Conservation (phyloP, 2,797 vertebrate species). For the Anisognathus igniventris region DNA sequence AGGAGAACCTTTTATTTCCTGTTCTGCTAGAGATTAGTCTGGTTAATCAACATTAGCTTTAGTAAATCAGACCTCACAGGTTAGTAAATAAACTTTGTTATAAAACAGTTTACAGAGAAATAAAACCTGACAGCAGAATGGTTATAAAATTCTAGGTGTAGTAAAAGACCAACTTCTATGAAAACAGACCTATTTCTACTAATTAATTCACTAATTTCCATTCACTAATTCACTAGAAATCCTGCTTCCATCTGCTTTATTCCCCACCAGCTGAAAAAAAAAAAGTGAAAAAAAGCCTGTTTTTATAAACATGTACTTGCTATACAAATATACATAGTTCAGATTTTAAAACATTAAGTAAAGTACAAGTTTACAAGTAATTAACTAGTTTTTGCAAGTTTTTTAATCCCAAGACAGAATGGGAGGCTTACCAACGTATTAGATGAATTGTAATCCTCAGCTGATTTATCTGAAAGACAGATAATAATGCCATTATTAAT, state of each 20-base stretch:
- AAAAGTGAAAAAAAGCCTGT: neutral
- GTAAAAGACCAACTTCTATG: neutral
- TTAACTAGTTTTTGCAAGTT: neutral
- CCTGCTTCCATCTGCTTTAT: neutral
- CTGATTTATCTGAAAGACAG: constrained; percentile 83
- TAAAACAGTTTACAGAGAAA: neutral
- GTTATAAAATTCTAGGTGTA: neutral
- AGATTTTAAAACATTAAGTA: neutral
- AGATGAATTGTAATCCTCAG: constrained; percentile 86
- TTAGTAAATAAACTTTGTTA: neutral
- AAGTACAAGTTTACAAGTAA: neutral
- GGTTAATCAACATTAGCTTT: constrained; percentile 12
- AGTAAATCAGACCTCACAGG: neutral
- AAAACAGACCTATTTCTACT: neutral
- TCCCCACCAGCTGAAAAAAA: neutral
- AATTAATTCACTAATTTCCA: neutral
- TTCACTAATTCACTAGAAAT: neutral
- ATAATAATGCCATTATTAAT: neutral
- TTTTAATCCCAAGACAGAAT: neutral
- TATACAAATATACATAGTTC: neutral
- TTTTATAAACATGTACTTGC: neutral
- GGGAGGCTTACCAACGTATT: constrained; percentile 81
- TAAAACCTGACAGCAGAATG: neutral
- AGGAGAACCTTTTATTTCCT: neutral
- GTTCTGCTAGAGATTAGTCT: neutral